A percentile compares a stretch with the other conserved stretches of the same genome.
These are phyloP conservation scores for Petrocephalus zakoni DNA, from an alignment of 2,113 vertebrate species.

Conservation along the genomic window DNA sequence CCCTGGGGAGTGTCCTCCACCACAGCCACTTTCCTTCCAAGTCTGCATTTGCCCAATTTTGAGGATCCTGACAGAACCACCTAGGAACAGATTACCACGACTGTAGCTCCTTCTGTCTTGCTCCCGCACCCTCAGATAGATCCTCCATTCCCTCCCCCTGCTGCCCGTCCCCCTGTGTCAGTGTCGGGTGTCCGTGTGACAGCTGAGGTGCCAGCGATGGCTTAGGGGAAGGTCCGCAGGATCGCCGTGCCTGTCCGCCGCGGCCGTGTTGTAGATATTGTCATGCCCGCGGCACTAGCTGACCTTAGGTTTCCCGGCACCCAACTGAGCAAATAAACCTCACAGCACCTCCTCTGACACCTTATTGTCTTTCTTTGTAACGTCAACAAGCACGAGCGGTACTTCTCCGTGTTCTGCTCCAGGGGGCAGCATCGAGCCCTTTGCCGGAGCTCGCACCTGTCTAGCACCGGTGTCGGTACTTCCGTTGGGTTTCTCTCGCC, in stretches of 20 bases:
- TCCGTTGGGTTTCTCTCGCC: not conserved
- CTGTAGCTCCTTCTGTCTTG: not conserved
- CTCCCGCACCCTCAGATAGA: not conserved
- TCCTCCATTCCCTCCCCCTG: not conserved
- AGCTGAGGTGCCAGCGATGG: not conserved
- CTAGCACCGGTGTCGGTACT: not conserved
- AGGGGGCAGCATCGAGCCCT: not conserved
- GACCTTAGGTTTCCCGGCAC: not conserved
- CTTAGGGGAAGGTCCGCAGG: not conserved
- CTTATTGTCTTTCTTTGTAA: not conserved
- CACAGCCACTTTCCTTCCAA: not conserved
- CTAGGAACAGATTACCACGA: slow-evolving; percentile 1
- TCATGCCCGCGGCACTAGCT: not conserved
- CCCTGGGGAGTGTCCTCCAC: not conserved
- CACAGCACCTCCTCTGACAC: not conserved
- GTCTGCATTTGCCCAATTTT: slow-evolving; percentile 12
- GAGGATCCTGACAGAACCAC: slow-evolving; percentile 8
- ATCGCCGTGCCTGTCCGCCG: not conserved
- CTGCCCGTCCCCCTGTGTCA: not conserved
- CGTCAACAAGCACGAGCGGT: not conserved
- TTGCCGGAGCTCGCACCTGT: not conserved
- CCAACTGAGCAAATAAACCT: not conserved
- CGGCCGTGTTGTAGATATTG: not conserved
- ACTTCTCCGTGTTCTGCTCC: not conserved
- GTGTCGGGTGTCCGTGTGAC: not conserved